phyloP scores from a whole-genome alignment of 2,113 vertebrate species.

The Leucosticte australis region DNA sequence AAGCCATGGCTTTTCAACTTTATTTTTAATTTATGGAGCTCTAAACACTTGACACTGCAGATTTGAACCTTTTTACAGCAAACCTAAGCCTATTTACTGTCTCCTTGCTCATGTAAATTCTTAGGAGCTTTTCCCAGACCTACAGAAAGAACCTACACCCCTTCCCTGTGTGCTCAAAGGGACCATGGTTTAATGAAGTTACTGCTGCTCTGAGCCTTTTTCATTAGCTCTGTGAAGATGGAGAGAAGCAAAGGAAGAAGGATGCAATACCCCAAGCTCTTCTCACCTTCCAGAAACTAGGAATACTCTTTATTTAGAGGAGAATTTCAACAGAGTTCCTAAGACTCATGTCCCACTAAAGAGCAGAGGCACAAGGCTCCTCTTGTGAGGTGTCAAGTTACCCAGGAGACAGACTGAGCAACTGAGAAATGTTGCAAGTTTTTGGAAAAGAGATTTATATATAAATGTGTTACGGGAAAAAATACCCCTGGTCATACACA shows the following conservation, averaged over 20 bases:
- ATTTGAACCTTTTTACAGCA: not conserved
- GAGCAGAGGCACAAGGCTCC: conserved; percentile 44
- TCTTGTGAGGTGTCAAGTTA: conserved; percentile 56
- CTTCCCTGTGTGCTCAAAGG: not conserved
- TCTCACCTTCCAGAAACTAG: conserved; percentile 27
- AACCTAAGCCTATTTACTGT: not conserved
- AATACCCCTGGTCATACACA: conserved; percentile 45
- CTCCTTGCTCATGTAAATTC: conserved; percentile 7
- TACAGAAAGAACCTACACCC: not conserved
- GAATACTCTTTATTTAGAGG: conserved; percentile 10
- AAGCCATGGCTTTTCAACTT: not conserved
- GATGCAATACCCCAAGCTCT: not conserved
- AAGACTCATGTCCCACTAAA: not conserved
- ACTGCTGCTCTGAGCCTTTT: not conserved
- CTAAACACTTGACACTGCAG: not conserved
- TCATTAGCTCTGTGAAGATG: not conserved
- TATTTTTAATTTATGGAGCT: not conserved
- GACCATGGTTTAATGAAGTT: not conserved
- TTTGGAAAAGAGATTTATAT: conserved; percentile 61
- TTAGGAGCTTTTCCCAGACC: not conserved
- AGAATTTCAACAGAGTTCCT: not conserved
- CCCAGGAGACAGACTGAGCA: conserved; percentile 58
- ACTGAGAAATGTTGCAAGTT: conserved; percentile 50
- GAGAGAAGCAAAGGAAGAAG: not conserved
- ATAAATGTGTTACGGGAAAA: conserved; percentile 49